Conservation (phyloP, 2,113 vertebrate species). For the Microcebus jonahi region DNA sequence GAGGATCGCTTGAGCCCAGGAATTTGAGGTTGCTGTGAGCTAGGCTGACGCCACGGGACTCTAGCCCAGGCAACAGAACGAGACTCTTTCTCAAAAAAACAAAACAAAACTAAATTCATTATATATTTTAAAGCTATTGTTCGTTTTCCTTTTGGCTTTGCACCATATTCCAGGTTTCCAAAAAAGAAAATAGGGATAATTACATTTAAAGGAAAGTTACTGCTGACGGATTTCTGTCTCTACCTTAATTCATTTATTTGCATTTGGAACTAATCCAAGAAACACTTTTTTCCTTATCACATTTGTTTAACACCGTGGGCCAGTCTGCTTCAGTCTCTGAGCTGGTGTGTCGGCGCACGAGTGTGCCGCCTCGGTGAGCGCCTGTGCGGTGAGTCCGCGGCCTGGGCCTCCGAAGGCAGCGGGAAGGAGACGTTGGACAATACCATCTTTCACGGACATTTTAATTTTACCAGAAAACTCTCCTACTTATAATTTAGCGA, state of each 20-base stretch:
- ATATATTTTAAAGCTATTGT: not conserved
- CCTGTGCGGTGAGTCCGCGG: rapidly evolving
- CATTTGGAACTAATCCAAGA: not conserved
- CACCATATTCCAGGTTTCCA: rapidly evolving
- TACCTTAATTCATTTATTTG: not conserved
- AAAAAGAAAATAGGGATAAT: not conserved
- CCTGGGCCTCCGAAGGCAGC: rapidly evolving
- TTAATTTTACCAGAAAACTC: not conserved
- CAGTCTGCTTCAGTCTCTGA: not conserved
- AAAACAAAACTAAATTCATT: too few relatives aligned
- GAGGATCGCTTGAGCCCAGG: too few relatives aligned
- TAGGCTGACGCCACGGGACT: too few relatives aligned
- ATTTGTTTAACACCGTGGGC: too few relatives aligned
- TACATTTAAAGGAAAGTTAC: not conserved
- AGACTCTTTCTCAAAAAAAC: too few relatives aligned
- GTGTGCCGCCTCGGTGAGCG: not conserved
- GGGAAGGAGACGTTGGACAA: not conserved
- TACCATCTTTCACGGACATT: rapidly evolving
- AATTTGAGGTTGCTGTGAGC: too few relatives aligned
- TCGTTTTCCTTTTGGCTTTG: not conserved
- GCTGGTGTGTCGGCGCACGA: rapidly evolving
- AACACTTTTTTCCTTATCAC: not conserved
- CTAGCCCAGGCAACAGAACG: too few relatives aligned
- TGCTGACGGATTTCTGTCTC: not conserved
- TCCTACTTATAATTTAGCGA: not conserved